A percentile compares a stretch with the other conserved stretches of the same genome.
These are phyloP conservation scores for Ceratothoa steindachneri DNA, from an alignment of 2,888 invertebrate species.

Conservation along the genomic window DNA sequence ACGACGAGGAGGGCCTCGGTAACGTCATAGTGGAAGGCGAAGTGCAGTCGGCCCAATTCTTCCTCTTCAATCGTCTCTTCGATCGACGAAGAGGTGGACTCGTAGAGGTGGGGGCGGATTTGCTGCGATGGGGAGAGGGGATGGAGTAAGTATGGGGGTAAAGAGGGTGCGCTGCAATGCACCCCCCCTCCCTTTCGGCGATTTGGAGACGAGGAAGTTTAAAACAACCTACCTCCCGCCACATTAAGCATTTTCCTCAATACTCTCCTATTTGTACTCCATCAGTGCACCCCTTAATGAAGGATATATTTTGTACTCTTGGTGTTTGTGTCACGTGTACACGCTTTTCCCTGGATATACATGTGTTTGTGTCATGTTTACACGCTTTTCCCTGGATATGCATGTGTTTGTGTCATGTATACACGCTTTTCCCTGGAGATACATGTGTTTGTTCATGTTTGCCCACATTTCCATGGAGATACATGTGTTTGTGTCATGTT, in stretches of 20 bases:
- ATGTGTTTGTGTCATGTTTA: neutral
- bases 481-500: conserved; percentile 1
- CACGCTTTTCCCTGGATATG: neutral
- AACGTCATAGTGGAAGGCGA: conserved; percentile 54
- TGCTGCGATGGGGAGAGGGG: neutral
- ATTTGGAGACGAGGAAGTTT: no score
- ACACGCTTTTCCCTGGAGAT: neutral
- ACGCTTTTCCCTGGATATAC: neutral
- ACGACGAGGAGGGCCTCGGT: conserved; percentile 52
- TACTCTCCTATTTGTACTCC: no score
- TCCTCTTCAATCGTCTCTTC: conserved; percentile 52
- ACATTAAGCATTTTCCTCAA: no score
- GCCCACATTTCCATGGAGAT: neutral
- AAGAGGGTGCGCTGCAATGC: no score
- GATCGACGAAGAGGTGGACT: conserved; percentile 48
- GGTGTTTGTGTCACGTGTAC: no score
- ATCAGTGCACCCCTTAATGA: no score
- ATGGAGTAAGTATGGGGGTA: conserved; percentile 35
- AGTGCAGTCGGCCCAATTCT: conserved; percentile 53
- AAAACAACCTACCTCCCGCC: no score
- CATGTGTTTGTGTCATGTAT: neutral
- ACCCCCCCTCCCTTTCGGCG: no score
- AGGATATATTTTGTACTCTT: no score
- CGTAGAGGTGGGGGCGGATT: conserved; percentile 52
- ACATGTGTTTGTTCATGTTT: neutral